Base-by-base conservation (phyloP, 2,113 vertebrate species). In the Osmerus mordax region DNA sequence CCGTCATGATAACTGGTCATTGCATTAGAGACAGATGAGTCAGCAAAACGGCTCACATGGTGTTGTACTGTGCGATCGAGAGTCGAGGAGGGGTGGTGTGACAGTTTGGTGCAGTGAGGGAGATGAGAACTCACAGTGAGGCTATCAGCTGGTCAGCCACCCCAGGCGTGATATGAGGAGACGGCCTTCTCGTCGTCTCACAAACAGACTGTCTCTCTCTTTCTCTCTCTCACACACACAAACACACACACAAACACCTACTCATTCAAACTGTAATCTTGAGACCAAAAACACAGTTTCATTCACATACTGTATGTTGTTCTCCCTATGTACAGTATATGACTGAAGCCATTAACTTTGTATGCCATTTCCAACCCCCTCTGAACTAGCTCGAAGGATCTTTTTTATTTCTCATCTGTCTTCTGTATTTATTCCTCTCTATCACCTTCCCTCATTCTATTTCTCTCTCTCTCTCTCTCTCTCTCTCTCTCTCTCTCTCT, bases 341-440 rank as follows among this genome's bases (percentile, higher is more conserved):
- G 41, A 47, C 41, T 56, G 3, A 56, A 18, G 15, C 55, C 55
- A 16, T 18, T 19, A 56, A 56, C 55, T 18, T 19, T 56, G 15
- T 56, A 3, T 16, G 13, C 29, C 3, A 32, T 4, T 21, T 47
- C 18, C 25, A 11, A 41, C 63, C 19, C 61, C 56, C 56, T 75
- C 53, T 63, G 63, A 70, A 58, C 56, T 47, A 55, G 66, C 58
- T 16, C 41, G 9, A 47, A 47, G 41, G 41, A 47, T 47, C 41
- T 47, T 67, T 19, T 23, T 29, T 28, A 11, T 36, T 15, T 41
- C 58, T 58, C 69, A 41, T 29, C 77, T 53, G 67, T 65, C 62
- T 64, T 14, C 56, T 15, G 32, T 71, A 59, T 76, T 64, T 73
- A 60, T 72, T 86, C 41, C 76, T 21, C 65, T 74, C 60, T 83